Conservation (phyloP, 2,113 vertebrate species). For the Psilopsiagon aurifrons region DNA sequence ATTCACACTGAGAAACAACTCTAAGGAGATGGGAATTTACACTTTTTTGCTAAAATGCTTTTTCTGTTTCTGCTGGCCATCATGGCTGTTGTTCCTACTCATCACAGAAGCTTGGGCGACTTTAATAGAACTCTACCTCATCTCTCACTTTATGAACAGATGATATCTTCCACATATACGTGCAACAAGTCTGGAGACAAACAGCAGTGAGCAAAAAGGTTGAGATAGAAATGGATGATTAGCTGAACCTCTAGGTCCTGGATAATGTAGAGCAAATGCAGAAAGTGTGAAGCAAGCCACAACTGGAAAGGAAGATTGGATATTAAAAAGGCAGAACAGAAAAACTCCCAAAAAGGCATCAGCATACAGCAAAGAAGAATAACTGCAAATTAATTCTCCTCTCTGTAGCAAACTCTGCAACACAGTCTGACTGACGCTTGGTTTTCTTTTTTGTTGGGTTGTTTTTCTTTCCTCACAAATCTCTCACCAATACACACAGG, state of each 20-base stretch:
- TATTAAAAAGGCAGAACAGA: conserved; percentile 43
- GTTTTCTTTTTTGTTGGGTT: neutral
- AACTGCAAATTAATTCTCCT: conserved; percentile 48
- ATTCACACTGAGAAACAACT: neutral
- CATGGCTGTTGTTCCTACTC: neutral
- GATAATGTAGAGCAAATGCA: conserved; percentile 30
- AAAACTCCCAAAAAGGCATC: conserved; percentile 3
- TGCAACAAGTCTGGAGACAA: conserved; percentile 44
- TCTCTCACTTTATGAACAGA: conserved; percentile 45
- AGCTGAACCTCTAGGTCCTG: conserved; percentile 8
- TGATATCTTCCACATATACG: conserved; percentile 19
- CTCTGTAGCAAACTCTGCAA: neutral
- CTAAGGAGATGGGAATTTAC: neutral
- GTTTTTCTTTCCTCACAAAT: neutral
- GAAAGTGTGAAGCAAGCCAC: neutral
- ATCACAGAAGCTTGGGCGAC: neutral
- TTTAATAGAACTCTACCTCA: conserved; percentile 41
- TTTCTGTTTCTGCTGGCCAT: neutral
- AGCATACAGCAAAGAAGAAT: conserved; percentile 4
- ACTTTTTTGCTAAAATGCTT: neutral
- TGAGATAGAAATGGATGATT: conserved; percentile 38
- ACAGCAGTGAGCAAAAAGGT: neutral
- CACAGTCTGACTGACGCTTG: neutral
- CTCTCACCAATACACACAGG: neutral
- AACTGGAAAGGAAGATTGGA: conserved; percentile 29